phyloP scores from a whole-genome alignment of 2,888 invertebrate species.

The Dendrolimus houi region DNA sequence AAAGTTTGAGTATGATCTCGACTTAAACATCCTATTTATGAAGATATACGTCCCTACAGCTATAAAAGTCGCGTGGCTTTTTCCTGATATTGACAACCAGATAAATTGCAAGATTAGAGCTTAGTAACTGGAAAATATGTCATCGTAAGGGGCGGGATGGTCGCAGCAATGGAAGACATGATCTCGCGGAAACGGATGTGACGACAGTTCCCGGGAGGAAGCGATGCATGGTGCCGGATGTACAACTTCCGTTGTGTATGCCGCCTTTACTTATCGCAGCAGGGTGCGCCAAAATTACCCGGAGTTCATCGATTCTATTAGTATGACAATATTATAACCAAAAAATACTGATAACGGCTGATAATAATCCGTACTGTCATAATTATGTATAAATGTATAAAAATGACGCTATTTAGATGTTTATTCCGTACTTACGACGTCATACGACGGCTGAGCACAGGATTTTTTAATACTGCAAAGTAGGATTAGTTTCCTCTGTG shows the following conservation, averaged over 20 bases:
- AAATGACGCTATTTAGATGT: no score
- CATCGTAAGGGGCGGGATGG: conserved; percentile 40
- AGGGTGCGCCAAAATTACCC: conserved; percentile 48
- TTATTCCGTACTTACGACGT: no score
- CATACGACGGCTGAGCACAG: no score
- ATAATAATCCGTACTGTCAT: no score
- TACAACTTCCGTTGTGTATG: conserved; percentile 57
- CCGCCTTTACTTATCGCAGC: conserved; percentile 70
- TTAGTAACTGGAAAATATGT: conserved; percentile 52
- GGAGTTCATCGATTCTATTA: not conserved
- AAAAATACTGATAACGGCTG: no score
- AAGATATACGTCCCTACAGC: conserved; percentile 20
- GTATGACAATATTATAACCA: not conserved
- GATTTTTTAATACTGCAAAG: no score
- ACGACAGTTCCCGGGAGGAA: conserved; percentile 57
- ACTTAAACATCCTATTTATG: conserved; percentile 1
- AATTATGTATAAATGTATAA: no score
- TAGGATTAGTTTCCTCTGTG: no score
- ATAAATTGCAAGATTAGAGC: conserved; percentile 69
- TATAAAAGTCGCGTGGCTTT: conserved; percentile 56
- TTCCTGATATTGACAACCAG: conserved; percentile 72
- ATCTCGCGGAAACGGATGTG: conserved; percentile 63
- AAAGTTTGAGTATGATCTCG: not conserved
- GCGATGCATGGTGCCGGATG: conserved; percentile 63
- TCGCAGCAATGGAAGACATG: conserved; percentile 45